Evolutionary conservation across 35 echinoderm and acorn worm genomes (phyloP).

Genomic region (Apostichopus japonicus): DNA sequence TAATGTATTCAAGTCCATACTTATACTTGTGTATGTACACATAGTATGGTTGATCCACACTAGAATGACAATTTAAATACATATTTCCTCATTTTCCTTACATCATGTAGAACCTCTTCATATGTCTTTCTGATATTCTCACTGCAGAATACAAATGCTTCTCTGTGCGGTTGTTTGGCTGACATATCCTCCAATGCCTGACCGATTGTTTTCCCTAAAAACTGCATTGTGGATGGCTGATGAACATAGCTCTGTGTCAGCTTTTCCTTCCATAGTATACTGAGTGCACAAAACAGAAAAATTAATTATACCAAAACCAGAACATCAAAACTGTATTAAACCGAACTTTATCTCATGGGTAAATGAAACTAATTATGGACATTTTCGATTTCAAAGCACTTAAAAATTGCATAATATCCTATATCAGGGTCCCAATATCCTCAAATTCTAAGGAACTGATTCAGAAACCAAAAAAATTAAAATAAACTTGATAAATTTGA

Average conservation of each 20-base stretch:
- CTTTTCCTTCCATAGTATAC: conserved; percentile 20
- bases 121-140: conserved; percentile 59
- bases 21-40: neutral
- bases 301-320: neutral
- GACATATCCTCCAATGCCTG: conserved; percentile 45
- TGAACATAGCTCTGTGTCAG: conserved; percentile 45
- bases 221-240: conserved; percentile 3
- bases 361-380: no score
- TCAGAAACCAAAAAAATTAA: no score
- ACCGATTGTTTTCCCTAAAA: conserved; percentile 61
- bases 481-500: no score
- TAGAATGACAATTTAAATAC: no score
- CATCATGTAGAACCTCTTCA: conserved; percentile 62
- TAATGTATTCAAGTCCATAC: neutral
- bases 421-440: no score
- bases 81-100: conserved; percentile 6
- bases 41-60: neutral
- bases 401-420: no score
- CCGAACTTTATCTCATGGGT: no score
- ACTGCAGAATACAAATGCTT: conserved; percentile 56
- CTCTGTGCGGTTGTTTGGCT: conserved; percentile 53
- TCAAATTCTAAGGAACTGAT: no score
- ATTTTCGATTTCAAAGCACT: no score
- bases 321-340: neutral
- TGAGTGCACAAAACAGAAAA: neutral